Evolutionary conservation across 2,113 vertebrate genomes (phyloP), one percentile per base, ranked within the genome.

Genomic region (Proteles cristata): DNA sequence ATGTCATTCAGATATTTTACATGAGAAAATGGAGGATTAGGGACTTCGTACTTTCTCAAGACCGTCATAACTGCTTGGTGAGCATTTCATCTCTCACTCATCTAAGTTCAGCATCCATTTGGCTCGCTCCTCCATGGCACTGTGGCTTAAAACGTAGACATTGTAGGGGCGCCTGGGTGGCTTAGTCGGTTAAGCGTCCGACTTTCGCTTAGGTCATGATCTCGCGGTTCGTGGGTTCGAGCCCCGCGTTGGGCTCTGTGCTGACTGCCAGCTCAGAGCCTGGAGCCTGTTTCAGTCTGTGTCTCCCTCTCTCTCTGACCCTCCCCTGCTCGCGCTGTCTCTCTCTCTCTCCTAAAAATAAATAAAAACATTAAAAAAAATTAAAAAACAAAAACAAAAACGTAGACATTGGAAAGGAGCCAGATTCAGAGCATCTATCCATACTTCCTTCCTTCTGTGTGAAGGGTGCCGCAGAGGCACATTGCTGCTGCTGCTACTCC

Each of bases 361-460:
- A n/a, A n/a, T n/a, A n/a, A n/a, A n/a, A n/a, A n/a, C n/a, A n/a
- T n/a, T n/a, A n/a, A n/a, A n/a, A n/a, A n/a, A n/a, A n/a, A n/a
- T n/a, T n/a, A n/a, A n/a, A n/a, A n/a, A n/a, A n/a, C n/a, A n/a
- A n/a, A n/a, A n/a, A n/a, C n/a, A n/a, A 50, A 31, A 43, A 65
- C 7, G 35, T 7, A 43, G 71, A 79, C 16, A 31, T 33, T 35
- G 0, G 21, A 45, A 88, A 76, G 58, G n/a, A 77, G 33, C 15
- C n/a, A n/a, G 28, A 50, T 79, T 93, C n/a, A 55, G 45, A 73
- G 43, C 0, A 1, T 45, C 58, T 23, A 25, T 63, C 45, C 2
- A 5, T 26, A 2, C 1, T 39, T 48, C 4, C 61, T 66, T 35
- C 28, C 19, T 66, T 90, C 53, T 11, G 19, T 0, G 0, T 11